Conservation (phyloP, 2,113 vertebrate species). For the Terrapene triunguis region DNA sequence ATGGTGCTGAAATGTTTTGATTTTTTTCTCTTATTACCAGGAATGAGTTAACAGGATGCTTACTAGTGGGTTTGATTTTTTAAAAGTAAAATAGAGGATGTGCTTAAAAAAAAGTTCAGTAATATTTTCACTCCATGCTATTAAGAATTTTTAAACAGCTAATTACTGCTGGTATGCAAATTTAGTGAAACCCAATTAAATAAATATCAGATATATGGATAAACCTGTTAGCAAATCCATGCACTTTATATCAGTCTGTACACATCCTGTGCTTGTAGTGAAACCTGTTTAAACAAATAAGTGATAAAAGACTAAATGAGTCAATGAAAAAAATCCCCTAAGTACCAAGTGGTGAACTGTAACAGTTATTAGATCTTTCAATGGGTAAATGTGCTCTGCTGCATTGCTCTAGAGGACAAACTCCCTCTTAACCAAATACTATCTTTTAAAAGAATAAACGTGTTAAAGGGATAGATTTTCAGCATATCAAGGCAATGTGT, state of each 20-base stretch:
- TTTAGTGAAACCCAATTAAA: slow-evolving; percentile 63
- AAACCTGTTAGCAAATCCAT: slow-evolving; percentile 18
- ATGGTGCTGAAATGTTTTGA: not conserved
- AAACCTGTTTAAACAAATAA: slow-evolving; percentile 74
- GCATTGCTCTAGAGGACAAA: not conserved
- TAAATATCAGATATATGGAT: slow-evolving; percentile 64
- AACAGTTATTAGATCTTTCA: slow-evolving; percentile 35
- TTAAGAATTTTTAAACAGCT: slow-evolving; percentile 69
- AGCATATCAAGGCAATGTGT: slow-evolving; percentile 21
- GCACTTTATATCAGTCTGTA: slow-evolving; percentile 46
- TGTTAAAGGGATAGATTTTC: slow-evolving; percentile 33
- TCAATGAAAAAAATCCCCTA: slow-evolving; percentile 48
- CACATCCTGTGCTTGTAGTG: slow-evolving; percentile 48
- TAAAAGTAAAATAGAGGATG: slow-evolving; percentile 44
- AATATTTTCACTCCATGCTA: slow-evolving; percentile 46
- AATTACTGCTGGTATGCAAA: slow-evolving; percentile 68
- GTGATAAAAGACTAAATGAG: slow-evolving; percentile 65
- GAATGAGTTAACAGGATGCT: slow-evolving; percentile 4
- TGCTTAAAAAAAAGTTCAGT: slow-evolving; percentile 24
- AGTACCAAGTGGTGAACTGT: slow-evolving; percentile 36
- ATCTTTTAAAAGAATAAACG: slow-evolving; percentile 29
- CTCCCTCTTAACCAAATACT: slow-evolving; percentile 43
- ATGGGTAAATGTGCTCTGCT: slow-evolving; percentile 32
- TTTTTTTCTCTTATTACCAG: not conserved
- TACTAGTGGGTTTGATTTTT: slow-evolving; percentile 29